These are phyloP conservation scores for Chionoecetes opilio DNA, from an alignment of 1,140 invertebrate genomes.

Conservation along the genomic window DNA sequence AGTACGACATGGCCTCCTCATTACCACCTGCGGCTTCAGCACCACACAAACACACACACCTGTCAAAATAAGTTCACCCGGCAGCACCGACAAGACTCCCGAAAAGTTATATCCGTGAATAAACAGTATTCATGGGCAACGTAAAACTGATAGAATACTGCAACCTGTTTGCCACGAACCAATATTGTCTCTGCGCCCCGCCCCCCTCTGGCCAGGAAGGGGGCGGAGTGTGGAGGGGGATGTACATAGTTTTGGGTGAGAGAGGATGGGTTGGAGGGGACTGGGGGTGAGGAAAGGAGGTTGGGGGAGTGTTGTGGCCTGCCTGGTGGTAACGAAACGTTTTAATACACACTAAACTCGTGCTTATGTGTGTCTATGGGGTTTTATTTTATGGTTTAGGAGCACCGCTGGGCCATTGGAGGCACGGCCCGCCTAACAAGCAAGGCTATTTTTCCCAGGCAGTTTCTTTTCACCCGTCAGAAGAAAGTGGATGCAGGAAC, in stretches of 20 bases:
- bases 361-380: background rate
- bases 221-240: background rate
- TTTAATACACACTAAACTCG: slow-evolving; percentile 21
- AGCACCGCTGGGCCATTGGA: background rate
- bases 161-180: slow-evolving; percentile 24
- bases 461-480: no score
- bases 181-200: background rate
- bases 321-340: background rate
- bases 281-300: no score
- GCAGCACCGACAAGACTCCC: background rate
- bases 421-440: background rate
- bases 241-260: background rate
- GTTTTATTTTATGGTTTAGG: background rate
- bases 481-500: no score
- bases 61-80: background rate
- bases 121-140: slow-evolving; percentile 9
- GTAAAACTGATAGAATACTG: slow-evolving; percentile 30
- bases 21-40: background rate
- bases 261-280: background rate
- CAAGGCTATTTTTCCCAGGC: no score
- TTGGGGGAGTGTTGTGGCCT: no score
- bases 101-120: background rate
- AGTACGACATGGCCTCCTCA: background rate
- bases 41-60: slow-evolving; percentile 4
- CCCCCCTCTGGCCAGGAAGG: background rate